Conservation (phyloP, 2,113 vertebrate species). For the Uria aalge region DNA sequence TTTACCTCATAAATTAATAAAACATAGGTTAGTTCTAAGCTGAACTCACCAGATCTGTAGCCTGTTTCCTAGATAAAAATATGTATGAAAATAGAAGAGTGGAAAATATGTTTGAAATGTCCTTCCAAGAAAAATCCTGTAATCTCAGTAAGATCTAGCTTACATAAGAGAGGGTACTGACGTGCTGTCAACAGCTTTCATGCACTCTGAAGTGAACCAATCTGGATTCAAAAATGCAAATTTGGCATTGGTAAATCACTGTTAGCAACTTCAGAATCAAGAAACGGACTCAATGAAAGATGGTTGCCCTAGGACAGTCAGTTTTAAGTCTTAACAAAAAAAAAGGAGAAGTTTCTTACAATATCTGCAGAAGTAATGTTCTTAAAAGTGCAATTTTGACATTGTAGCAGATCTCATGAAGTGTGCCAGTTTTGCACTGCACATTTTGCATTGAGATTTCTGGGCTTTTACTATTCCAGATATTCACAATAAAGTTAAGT, state of each 20-base stretch:
- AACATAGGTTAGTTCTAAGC: not conserved
- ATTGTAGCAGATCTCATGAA: not conserved
- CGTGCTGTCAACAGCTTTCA: slow-evolving; percentile 42
- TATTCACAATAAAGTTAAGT: not conserved
- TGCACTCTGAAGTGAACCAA: not conserved
- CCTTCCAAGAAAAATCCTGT: slow-evolving; percentile 20
- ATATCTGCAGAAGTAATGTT: not conserved
- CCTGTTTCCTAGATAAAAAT: not conserved
- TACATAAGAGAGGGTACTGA: slow-evolving; percentile 33
- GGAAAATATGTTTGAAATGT: not conserved
- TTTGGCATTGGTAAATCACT: not conserved
- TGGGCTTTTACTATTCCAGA: not conserved
- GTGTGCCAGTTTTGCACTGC: not conserved
- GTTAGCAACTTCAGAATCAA: not conserved
- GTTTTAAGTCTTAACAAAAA: not conserved
- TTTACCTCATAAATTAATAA: not conserved
- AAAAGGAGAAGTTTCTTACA: not conserved
- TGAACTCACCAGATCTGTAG: not conserved
- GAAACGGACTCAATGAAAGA: not conserved
- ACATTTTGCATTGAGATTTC: not conserved
- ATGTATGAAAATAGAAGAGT: not conserved
- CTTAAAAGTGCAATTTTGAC: not conserved
- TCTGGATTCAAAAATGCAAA: not conserved
- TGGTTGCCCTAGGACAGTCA: not conserved
- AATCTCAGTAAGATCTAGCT: not conserved